Conservation (phyloP, 92 coral and sea anemone genomes). For the Phenganax marumi region DNA sequence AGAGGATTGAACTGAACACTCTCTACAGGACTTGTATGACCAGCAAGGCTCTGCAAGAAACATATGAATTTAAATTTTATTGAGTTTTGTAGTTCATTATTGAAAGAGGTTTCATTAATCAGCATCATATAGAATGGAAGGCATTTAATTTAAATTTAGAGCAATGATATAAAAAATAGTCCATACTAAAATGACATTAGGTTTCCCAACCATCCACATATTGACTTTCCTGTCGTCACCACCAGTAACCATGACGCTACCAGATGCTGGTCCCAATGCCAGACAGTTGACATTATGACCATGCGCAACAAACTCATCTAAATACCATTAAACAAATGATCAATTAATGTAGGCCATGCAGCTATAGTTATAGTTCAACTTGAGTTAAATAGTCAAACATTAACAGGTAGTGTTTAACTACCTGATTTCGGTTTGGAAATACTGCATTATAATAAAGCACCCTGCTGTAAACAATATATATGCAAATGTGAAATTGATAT, state of each 20-base stretch:
- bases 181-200: slow-evolving; percentile 90
- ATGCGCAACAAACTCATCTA: slow-evolving; percentile 99
- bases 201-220: slow-evolving; percentile 99
- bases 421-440: not conserved
- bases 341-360: too few relatives aligned
- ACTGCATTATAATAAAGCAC: not conserved
- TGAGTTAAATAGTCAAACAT: not conserved
- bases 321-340: not conserved
- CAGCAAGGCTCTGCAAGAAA: slow-evolving; percentile 74
- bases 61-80: not conserved
- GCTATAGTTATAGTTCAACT: too few relatives aligned
- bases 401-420: not conserved
- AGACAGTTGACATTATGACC: slow-evolving; percentile 94
- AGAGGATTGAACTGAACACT: slow-evolving; percentile 86
- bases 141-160: not conserved
- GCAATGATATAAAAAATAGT: not conserved
- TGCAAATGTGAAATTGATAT: slow-evolving; percentile 12
- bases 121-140: not conserved
- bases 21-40: slow-evolving; percentile 98
- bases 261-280: slow-evolving; percentile 90
- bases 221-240: slow-evolving; percentile 96
- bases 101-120: not conserved
- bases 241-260: slow-evolving; percentile 95
- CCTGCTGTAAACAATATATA: slow-evolving; percentile 14
- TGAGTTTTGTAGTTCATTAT: not conserved